Percentiles rank a stretch among this genome's conserved stretches.
Conservation (phyloP, 2,888 invertebrate species). For the Artemia sinica region DNA sequence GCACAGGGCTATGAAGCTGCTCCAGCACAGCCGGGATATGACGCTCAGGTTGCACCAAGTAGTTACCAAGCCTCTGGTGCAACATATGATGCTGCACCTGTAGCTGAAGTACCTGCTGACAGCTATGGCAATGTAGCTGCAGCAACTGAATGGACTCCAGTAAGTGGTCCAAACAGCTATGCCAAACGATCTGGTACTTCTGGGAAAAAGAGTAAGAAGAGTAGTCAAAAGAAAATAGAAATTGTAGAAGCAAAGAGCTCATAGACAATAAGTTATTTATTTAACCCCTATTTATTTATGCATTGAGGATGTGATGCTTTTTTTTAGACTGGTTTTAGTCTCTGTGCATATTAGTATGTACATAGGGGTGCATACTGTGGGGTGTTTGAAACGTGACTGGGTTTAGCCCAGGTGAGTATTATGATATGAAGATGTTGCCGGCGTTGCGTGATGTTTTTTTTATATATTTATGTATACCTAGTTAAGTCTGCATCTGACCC, state of each 20-base stretch:
- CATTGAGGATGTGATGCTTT: conserved; percentile 10
- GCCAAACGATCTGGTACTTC: conserved; percentile 3
- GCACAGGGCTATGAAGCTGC: background rate
- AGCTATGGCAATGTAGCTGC: background rate
- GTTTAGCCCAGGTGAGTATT: background rate
- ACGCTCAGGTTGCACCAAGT: conserved; percentile 12
- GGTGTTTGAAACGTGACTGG: background rate
- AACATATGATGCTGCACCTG: conserved; percentile 18
- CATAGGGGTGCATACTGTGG: background rate
- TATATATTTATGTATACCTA: too few relatives aligned
- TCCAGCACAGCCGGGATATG: conserved; percentile 14
- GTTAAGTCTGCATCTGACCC: too few relatives aligned
- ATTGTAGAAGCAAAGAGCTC: conserved; percentile 1
- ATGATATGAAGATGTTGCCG: too few relatives aligned
- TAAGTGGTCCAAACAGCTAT: conserved; percentile 1
- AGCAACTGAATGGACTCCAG: conserved; percentile 7
- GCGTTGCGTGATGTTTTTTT: too few relatives aligned
- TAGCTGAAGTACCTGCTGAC: conserved; percentile 1
- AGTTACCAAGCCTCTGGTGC: conserved; percentile 15
- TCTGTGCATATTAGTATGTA: background rate
- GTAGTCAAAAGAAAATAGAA: conserved; percentile 6
- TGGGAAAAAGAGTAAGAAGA: background rate
- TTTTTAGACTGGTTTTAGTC: too few relatives aligned
- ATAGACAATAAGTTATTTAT: background rate
- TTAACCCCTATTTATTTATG: background rate